Evolutionary conservation across 2,888 invertebrate species (phyloP), one percentile per base, ranked within the genome.

Genomic region (Drosophila mettleri): DNA sequence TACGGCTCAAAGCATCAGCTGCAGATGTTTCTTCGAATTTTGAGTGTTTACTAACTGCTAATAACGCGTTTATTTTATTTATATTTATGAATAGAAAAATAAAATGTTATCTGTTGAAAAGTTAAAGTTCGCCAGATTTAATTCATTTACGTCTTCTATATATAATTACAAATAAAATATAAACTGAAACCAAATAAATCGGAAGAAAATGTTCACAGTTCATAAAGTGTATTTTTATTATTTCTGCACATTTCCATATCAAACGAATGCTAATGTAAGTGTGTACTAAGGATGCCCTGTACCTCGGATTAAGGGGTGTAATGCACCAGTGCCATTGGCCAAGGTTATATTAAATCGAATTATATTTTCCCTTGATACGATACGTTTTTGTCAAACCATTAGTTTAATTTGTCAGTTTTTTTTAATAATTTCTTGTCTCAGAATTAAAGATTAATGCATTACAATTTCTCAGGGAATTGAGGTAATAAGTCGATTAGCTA

Each of bases 391-490:
- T n/a, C n/a, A n/a, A n/a, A n/a, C 29, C 57, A 61, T 74, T 61
- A 58, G 53, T 43, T 64, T 46, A 34, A 20, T 18, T 64, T 48
- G n/a, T n/a, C n/a, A n/a, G n/a, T n/a, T 31, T 16, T 6, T 16
- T 18, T 18, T 14, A 18, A 16, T 18, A 12, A 33, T 9, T 33
- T 39, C 46, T 18, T 46, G 9, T 6, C 12, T 14, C 2, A 24
- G 18, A 10, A 55, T 71, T 68, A 68, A 78, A 66, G 59, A 72
- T 77, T 77, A 59, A 86, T 62, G 24, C 57, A 41, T 51, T 65
- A 52, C 61, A 62, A 57, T 51, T 69, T 43, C 34, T 51, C 12
- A 71, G 65, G 53, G 49, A 58, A 48, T 69, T 58, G 20, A 33
- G 34, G 45, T 46, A 29, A 43, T 36, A 52, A 45, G 64, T 38